Base-by-base conservation (phyloP, 1,140 invertebrate species). In the Drosophila pallidifrons region DNA sequence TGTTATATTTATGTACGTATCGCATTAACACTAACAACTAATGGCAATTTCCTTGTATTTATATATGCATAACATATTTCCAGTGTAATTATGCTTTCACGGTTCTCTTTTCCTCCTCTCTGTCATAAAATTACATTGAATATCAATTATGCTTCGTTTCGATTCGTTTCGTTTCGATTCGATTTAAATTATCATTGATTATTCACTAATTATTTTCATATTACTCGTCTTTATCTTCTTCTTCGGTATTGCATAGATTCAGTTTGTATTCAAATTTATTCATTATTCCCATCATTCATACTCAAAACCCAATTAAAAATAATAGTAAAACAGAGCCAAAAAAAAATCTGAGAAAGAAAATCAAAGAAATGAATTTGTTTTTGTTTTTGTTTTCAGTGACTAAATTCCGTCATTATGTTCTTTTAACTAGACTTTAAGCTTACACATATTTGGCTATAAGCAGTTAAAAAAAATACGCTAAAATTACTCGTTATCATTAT, bases 11-110 rank as follows among this genome's bases (percentile, higher is more conserved):
- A 77, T 51, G 61, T 77, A 74, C 54, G 65, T 77, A 87, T 80
- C 67, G 81, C 80, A 78, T 86, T 75, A 85, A 78, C 75, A 81
- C 78, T 88, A 88, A 83, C 77, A 87, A 89, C 80, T 88, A 88
- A 88, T 88, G 83, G 83, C 83, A 88, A 86, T 89, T 77, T 87
- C 77, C 77, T 87, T 77, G 68, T 82, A 82, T 69, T 81, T 25
- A 25, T 25, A 25, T 25, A 79, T 79, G 71, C 75, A 47, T 68
- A 70, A 28, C 46, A 68, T 25, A 25, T 25, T 80, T 79, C 65
- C 51, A 59, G 8, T 32, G 30, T 32, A 32, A 32, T 32, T 32
- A 35, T 32, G 13, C 10, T 51, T 52, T 61, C 13, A 15, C 65
- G 30, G 15, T 20, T 49, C 15, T 30, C 32, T 32, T 32, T 6